Base-by-base conservation (phyloP, 2,113 vertebrate genomes). In the Elephantulus edwardii region DNA sequence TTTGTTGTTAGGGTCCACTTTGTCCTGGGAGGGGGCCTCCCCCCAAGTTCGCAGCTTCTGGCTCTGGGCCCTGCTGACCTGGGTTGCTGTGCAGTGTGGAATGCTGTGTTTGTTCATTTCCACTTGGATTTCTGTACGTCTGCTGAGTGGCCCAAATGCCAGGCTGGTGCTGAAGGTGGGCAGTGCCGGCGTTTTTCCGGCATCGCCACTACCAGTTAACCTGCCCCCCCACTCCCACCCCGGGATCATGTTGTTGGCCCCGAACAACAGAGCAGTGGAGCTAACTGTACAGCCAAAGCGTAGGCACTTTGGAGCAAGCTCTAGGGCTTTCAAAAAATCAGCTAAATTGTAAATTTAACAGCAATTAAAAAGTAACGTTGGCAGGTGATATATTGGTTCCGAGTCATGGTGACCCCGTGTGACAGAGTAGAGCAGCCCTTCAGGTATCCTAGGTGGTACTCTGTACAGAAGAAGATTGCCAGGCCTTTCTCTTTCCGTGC, bases 71-170 rank as follows among this genome's bases (percentile, higher is more conserved):
- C 8, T 60, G 58, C 24, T 26, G 26, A 10, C 24, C 26, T 35
- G 19, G 9, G 14, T 0, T 1, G 0, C 64, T 11, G 19, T 48
- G n/a, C n/a, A n/a, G n/a, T n/a, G n/a, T n/a, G n/a, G n/a, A n/a
- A 14, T 42, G 48, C 58, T 74, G 66, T 62, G 5, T 58, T 38
- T 0, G 0, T 44, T 58, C 35, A 0, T 33, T 6, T 4, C n/a
- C 14, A 60, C 24, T 1, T 54, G 70, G 11, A 38, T 40, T 77
- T 46, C 85, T 50, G 30, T 20, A n/a, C n/a, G 1, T 50, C 46
- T 71, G 35, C n/a, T 14, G 72, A 28, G 64, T 6, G 14, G 42
- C 19, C 83, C 56, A 4, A 20, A n/a, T 19, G 11, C 28, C 4
- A 16, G 72, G 22, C 38, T 12, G 0, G 38, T 24, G 40, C n/a